Percentiles rank a stretch among this genome's conserved stretches.
These are phyloP conservation scores for Balaeniceps rex DNA, from an alignment of 2,113 vertebrate genomes.

Conservation along the genomic window DNA sequence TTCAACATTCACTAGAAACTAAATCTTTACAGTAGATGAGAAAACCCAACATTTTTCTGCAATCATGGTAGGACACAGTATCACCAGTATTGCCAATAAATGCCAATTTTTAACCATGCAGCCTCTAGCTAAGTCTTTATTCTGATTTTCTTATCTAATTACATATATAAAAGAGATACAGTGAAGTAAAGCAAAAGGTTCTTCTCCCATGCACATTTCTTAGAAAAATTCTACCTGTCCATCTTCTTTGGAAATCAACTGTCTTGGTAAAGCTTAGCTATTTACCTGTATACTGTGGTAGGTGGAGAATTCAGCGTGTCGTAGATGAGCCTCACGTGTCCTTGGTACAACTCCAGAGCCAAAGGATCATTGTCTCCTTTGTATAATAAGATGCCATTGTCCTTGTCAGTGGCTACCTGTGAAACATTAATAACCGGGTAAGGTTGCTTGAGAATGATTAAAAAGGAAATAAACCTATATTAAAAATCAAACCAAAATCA, in stretches of 20 bases:
- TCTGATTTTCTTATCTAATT: neutral
- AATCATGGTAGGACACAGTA: neutral
- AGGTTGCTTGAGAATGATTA: neutral
- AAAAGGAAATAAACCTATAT: neutral
- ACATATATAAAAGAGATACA: neutral
- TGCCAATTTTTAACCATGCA: neutral
- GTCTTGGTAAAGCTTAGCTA: neutral
- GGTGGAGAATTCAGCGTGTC: conserved; percentile 90
- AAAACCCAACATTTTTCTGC: neutral
- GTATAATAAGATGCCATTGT: conserved; percentile 92
- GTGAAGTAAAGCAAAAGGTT: neutral
- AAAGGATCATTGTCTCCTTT: conserved; percentile 94
- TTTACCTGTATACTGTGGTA: conserved; percentile 93
- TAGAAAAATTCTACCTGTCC: neutral
- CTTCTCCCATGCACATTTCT: neutral
- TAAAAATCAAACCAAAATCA: neutral
- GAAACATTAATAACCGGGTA: neutral
- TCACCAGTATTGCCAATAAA: neutral
- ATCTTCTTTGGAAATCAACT: neutral
- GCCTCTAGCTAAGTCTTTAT: neutral
- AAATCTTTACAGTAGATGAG: neutral
- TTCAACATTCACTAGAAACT: neutral
- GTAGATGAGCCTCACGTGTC: conserved; percentile 92
- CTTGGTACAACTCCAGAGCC: conserved; percentile 95
- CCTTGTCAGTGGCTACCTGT: conserved; percentile 94